Evolutionary conservation across 1,140 invertebrate species (phyloP), one percentile per base, ranked within the genome.

Genomic region (Rhagoletis zephyria): DNA sequence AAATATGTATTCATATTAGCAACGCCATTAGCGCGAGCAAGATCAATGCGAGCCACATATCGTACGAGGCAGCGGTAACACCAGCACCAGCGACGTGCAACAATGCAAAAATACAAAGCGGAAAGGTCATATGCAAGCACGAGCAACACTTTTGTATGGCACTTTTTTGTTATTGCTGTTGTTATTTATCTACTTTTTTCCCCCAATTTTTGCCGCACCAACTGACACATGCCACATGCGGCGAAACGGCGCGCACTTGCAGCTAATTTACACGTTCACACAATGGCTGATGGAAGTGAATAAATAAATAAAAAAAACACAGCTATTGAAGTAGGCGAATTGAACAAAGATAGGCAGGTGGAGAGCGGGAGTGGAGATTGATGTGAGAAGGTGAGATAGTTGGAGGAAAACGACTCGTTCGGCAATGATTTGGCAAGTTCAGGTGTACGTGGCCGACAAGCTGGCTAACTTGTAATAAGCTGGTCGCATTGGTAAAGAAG

Each of bases 241-340:
- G 74, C 48, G 74, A 56, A 81, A 81, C 74, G 48, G 51, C 74
- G 74, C 7, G 70, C 74, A 56, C 74, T 81, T 81, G 74, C 74
- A 81, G 74, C 74, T 81, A 81, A 81, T 81, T 81, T 81, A 81
- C 74, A 81, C 74, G 74, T 81, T 81, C 74, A 81, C 74, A 81
- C 74, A 81, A 81, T 81, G 74, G 48, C 0, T 81, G 74, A 81
- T 56, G 48, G 48, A 56, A 77, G 70, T 77, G 70, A 74, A 16
- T 74, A 42, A 30, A 30, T 56, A 10, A 56, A 56, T 56, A 56
- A 77, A 77, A 19, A 45, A n/a, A 30, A 1, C 1, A 30, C 30
- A 0, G 30, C 30, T 30, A 19, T 56, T 45, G 48, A 12, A 56
- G 7, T 56, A 10, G 16, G n/a, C n/a, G 74, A 51, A 56, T 9